Evolutionary conservation across 2,888 invertebrate genomes (phyloP).

Genomic region (Euphydryas editha): DNA sequence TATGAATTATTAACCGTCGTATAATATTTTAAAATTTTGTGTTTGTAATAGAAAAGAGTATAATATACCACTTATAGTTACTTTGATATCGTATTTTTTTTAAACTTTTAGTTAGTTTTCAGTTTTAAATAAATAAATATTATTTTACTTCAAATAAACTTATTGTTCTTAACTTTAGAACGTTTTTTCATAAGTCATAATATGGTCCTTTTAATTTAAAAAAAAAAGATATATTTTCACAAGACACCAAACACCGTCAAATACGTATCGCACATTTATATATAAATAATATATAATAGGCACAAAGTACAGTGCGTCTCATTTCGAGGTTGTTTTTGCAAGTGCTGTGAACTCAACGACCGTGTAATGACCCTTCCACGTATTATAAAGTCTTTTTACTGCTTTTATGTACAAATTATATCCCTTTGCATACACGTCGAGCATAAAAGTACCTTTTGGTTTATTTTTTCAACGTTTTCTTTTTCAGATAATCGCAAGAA

Average conservation of each 20-base stretch:
- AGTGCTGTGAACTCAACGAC: slow-evolving; percentile 72
- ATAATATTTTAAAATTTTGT: too few species aligned
- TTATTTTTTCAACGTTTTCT: slow-evolving; percentile 53
- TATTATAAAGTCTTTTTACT: slow-evolving; percentile 74
- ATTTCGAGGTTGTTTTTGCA: slow-evolving; percentile 66
- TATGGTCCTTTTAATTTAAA: slow-evolving; percentile 15
- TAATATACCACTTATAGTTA: too few species aligned
- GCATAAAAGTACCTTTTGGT: slow-evolving; percentile 68
- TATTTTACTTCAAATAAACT: background rate
- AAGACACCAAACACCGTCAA: slow-evolving; percentile 32
- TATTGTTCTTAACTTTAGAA: background rate
- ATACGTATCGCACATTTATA: slow-evolving; percentile 37
- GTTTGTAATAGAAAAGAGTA: too few species aligned
- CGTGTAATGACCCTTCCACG: slow-evolving; percentile 74
- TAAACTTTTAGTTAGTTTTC: too few species aligned
- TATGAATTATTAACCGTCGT: too few species aligned
- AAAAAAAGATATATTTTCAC: slow-evolving; percentile 27
- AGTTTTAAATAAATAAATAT: background rate
- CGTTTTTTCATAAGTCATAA: background rate
- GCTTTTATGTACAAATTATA: slow-evolving; percentile 68
- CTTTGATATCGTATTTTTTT: too few species aligned
- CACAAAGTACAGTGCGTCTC: slow-evolving; percentile 46
- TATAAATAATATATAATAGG: slow-evolving; percentile 40
- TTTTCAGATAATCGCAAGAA: slow-evolving; percentile 47
- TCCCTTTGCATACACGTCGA: slow-evolving; percentile 66